Base-by-base conservation (phyloP, 2,797 vertebrate genomes). In the Rhinoraja longicauda region DNA sequence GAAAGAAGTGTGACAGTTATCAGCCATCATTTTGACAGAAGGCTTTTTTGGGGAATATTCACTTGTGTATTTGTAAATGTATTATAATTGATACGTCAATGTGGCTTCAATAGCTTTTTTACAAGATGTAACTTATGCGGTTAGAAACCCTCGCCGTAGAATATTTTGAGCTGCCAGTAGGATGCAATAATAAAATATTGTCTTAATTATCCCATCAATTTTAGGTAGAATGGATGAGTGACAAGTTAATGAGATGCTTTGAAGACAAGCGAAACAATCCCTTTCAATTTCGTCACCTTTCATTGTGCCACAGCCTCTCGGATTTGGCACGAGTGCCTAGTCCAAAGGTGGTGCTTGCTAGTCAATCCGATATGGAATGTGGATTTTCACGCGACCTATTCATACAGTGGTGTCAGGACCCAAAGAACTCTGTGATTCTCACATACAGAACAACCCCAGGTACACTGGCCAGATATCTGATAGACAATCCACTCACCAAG, bases 201-300 rank as follows among this genome's bases (percentile, higher is more conserved):
- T n/a, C 39, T 75, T 53, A 26, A 39, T n/a, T 92, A 57, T 72
- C 75, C 21, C 93, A 29, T 93, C 76, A 94, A 57, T 81, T 75
- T 92, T 94, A 99, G 99, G 99, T 99, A 92, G 99, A 99, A 94
- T 99, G 99, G 99, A 99, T 99, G 99, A 99, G 99, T 84, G 99
- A 99, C 95, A 99, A 99, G 94, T 96, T 99, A 95, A 99, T 99
- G 99, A 97, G 98, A 93, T 99, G 99, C 95, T 99, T 99, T 94
- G 99, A 99, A 96, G 99, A 99, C 96, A 99, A 99, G 95, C 97
- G 99, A 94, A 99, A 99, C 95, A 99, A 99, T 94, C 99, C 99
- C 2, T 99, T 99, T 95, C 99, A 99, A 95, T 99, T 99, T 94
- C 98, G 99, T 82, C 99, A 99, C 95, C 96, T 99, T 90, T 98